These are phyloP conservation scores for Coecobrya sp. DNA, from an alignment of 2,888 invertebrate species.

Conservation along the genomic window DNA sequence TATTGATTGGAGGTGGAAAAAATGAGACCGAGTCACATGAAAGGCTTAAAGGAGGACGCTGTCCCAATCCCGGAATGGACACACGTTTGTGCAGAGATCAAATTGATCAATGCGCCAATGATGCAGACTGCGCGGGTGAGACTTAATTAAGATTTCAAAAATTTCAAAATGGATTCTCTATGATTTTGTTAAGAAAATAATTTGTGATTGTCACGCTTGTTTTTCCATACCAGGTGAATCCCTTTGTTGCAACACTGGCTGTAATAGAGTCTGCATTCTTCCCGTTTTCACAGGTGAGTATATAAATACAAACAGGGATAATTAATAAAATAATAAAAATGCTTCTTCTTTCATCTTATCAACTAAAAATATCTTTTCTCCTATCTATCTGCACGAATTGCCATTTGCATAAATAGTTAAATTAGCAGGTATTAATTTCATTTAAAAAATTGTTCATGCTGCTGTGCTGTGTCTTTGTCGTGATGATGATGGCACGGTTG, in stretches of 20 bases:
- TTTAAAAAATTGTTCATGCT: background rate
- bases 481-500: slow-evolving; percentile 23
- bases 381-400: background rate
- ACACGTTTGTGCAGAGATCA: slow-evolving; percentile 80
- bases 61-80: slow-evolving; percentile 84
- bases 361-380: slow-evolving; percentile 8
- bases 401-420: slow-evolving; percentile 23
- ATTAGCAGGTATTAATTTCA: slow-evolving; percentile 47
- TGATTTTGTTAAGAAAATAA: background rate
- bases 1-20: background rate
- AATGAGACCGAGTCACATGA: background rate
- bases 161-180: background rate
- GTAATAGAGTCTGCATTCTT: slow-evolving; percentile 89
- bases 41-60: slow-evolving; percentile 83
- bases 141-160: background rate
- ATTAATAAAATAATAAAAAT: background rate
- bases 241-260: slow-evolving; percentile 91
- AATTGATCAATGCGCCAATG: slow-evolving; percentile 81
- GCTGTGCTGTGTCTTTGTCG: background rate
- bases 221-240: slow-evolving; percentile 88
- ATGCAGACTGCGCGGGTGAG: slow-evolving; percentile 81
- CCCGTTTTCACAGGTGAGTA: slow-evolving; percentile 90
- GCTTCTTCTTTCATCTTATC: no score
- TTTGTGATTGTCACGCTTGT: background rate
- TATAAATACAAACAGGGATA: background rate